These are phyloP conservation scores for Alethe diademata DNA, from an alignment of 2,113 vertebrate species.

Conservation along the genomic window DNA sequence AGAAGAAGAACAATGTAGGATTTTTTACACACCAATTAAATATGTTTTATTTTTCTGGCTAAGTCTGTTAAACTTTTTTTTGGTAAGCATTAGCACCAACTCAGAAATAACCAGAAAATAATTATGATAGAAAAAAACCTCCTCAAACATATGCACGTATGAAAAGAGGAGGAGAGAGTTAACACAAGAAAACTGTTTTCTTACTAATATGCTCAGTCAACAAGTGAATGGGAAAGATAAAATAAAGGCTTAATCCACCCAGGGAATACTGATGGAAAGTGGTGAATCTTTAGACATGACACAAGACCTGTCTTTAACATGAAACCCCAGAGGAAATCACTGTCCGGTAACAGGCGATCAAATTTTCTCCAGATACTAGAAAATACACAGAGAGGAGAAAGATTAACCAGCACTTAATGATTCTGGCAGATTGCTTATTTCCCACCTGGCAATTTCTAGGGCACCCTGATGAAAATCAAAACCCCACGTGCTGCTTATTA, in stretches of 20 bases:
- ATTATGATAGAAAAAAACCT: accelerated
- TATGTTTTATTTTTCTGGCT: background rate
- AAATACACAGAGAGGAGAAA: background rate
- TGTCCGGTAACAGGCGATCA: background rate
- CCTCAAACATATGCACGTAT: background rate
- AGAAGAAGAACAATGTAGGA: background rate
- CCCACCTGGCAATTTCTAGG: background rate
- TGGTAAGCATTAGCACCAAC: background rate
- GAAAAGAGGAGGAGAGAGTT: background rate
- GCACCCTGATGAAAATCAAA: background rate
- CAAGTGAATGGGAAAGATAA: background rate
- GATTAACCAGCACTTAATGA: background rate
- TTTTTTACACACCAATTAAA: background rate
- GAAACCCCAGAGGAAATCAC: background rate
- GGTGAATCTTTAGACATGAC: background rate
- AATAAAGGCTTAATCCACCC: background rate
- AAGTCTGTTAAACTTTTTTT: background rate
- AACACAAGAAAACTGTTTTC: background rate
- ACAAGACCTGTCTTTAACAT: background rate
- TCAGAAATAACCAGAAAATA: background rate
- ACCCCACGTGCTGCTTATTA: background rate
- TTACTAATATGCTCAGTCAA: background rate
- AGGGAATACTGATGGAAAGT: background rate
- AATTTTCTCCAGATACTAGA: background rate
- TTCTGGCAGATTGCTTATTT: background rate